Percentiles rank a stretch among this genome's conserved stretches.
These are phyloP conservation scores for Chinchilla lanigera DNA, from an alignment of 2,113 vertebrate species.

Conservation along the genomic window DNA sequence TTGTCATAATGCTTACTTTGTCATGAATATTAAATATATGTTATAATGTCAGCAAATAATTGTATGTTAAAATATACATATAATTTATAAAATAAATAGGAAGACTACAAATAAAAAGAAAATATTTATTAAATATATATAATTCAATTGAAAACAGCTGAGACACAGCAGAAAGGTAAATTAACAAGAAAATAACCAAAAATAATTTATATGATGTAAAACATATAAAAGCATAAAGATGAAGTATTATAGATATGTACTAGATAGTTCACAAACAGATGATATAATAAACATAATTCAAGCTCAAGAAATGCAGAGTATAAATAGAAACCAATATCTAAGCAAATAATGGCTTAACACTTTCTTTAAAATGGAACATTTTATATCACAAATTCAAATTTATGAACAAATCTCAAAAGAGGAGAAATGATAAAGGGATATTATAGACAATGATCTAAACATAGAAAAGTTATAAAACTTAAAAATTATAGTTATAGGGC, in stretches of 20 bases:
- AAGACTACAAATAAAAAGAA: not conserved
- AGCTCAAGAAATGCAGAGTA: not conserved
- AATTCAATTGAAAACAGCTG: no score
- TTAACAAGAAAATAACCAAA: not conserved
- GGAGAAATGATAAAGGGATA: not conserved
- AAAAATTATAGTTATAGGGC: no score
- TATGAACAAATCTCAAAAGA: not conserved
- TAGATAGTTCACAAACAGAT: not conserved
- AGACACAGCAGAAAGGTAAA: not conserved
- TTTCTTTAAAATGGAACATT: not conserved
- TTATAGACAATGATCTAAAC: not conserved
- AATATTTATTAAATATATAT: not conserved
- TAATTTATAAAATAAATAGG: not conserved
- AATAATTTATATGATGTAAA: not conserved
- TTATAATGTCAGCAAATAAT: not conserved
- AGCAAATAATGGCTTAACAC: not conserved
- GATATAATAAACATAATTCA: not conserved
- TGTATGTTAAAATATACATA: not conserved
- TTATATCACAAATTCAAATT: not conserved
- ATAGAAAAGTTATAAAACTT: no score
- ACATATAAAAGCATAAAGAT: not conserved
- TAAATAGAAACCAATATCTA: not conserved
- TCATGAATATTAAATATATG: not conserved
- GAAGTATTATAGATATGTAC: not conserved
- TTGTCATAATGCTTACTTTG: not conserved